A percentile compares a stretch with the other conserved stretches of the same genome.
Evolutionary conservation across 2,113 vertebrate genomes (phyloP).

Genomic region (Malurus cyaneus): DNA sequence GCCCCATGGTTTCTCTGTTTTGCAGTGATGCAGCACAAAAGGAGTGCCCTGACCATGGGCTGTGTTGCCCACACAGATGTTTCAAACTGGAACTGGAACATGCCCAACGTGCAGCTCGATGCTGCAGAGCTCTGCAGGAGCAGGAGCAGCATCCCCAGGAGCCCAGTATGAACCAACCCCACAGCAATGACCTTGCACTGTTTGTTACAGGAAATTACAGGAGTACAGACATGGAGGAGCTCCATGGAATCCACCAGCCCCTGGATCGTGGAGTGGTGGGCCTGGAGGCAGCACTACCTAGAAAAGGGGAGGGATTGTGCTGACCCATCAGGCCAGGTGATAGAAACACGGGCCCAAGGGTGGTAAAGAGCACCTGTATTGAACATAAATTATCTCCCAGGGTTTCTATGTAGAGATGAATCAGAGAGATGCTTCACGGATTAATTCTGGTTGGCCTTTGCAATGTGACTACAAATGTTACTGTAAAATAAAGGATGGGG

Average conservation of each 20-base stretch:
- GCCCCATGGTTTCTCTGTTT: background rate
- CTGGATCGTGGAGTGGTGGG: accelerated
- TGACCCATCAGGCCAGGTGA: background rate
- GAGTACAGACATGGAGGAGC: background rate
- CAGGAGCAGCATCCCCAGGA: background rate
- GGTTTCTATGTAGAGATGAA: background rate
- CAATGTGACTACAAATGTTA: background rate
- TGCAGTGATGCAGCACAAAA: background rate
- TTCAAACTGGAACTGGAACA: background rate
- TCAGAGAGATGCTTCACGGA: background rate
- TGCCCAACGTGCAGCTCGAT: background rate
- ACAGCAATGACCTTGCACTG: background rate
- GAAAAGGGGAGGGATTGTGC: background rate
- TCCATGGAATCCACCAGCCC: background rate
- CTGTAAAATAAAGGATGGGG: background rate
- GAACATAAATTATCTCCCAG: background rate
- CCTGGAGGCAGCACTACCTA: background rate
- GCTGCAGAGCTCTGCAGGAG: constrained; percentile 15
- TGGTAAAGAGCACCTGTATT: background rate
- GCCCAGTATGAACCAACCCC: background rate
- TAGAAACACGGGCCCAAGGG: background rate
- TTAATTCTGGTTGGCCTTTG: background rate
- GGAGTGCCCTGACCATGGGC: background rate
- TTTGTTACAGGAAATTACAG: background rate
- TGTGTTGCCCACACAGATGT: background rate